A percentile compares a stretch with the other conserved stretches of the same genome.
phyloP scores from a whole-genome alignment of 2,888 invertebrate genomes.

The Synanthedon myopaeformis region DNA sequence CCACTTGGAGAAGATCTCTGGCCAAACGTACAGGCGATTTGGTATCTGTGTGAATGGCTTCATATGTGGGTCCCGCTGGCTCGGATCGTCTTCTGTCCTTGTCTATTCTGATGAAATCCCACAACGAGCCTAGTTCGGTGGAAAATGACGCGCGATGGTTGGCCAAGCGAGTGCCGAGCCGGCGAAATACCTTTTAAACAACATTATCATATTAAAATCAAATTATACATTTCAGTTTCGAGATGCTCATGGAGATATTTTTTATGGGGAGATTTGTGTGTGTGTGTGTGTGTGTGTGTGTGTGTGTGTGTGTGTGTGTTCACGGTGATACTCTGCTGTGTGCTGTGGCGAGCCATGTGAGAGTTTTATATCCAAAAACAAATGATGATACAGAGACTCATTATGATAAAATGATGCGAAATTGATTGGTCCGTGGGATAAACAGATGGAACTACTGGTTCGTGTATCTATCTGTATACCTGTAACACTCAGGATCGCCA shows the following conservation, averaged over 20 bases:
- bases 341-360: too few relatives aligned
- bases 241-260: neutral
- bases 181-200: constrained; percentile 48
- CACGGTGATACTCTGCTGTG: too few relatives aligned
- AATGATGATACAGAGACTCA: too few relatives aligned
- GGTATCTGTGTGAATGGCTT: constrained; percentile 33
- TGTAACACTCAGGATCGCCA: constrained; percentile 83
- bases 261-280: too few relatives aligned
- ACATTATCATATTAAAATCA: neutral
- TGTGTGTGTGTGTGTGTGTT: too few relatives aligned
- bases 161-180: constrained; percentile 51
- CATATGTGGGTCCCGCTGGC: constrained; percentile 32
- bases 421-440: too few relatives aligned
- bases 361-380: too few relatives aligned
- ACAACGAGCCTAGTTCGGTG: constrained; percentile 54
- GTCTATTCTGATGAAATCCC: constrained; percentile 55
- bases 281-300: too few relatives aligned
- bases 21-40: constrained; percentile 50
- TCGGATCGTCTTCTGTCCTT: constrained; percentile 45
- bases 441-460: too few relatives aligned
- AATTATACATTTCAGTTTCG: neutral
- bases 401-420: too few relatives aligned
- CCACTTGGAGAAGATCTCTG: constrained; percentile 53
- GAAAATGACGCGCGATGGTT: constrained; percentile 58
- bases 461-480: constrained; percentile 12